These are phyloP conservation scores for Chrysaora quinquecirrha DNA, from an alignment of 30 jellyfish, hydroid and myxozoan genomes.

Conservation along the genomic window DNA sequence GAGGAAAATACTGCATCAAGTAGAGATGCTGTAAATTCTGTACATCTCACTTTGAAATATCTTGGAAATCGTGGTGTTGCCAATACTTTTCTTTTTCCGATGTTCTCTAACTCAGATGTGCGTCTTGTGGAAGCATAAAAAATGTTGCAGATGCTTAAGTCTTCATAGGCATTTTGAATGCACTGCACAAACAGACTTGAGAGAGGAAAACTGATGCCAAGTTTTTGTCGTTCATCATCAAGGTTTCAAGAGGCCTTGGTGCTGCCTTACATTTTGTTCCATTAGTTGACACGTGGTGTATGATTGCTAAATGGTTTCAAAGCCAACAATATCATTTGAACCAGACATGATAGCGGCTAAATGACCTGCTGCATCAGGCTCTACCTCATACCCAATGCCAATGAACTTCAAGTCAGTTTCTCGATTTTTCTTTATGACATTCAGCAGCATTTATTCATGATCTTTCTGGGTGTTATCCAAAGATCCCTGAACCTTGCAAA, in stretches of 20 bases:
- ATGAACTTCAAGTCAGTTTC: constrained; percentile 8
- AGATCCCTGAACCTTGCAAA: too few species aligned
- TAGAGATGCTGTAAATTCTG: constrained; percentile 43
- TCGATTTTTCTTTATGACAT: not conserved
- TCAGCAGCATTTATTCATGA: constrained; percentile 38
- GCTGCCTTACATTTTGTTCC: constrained; percentile 41
- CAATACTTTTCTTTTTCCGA: constrained; percentile 8
- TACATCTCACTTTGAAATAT: constrained; percentile 35
- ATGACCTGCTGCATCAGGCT: constrained; percentile 19
- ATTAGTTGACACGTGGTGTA: constrained; percentile 21
- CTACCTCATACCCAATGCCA: constrained; percentile 34
- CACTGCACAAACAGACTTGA: constrained; percentile 53
- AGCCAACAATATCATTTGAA: constrained; percentile 29
- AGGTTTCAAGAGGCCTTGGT: constrained; percentile 36
- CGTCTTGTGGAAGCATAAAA: constrained; percentile 38
- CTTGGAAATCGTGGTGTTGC: constrained; percentile 7
- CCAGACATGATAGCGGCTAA: constrained; percentile 41
- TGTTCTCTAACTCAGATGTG: constrained; percentile 40
- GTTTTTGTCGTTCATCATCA: constrained; percentile 28
- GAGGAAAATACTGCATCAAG: constrained; percentile 31
- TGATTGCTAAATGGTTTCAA: not conserved
- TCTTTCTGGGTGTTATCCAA: constrained; percentile 53
- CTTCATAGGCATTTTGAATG: constrained; percentile 50
- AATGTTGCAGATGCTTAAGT: constrained; percentile 23
- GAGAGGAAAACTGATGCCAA: constrained; percentile 41